These are phyloP conservation scores for Chauna torquata DNA, from an alignment of 2,113 vertebrate genomes.

Conservation along the genomic window DNA sequence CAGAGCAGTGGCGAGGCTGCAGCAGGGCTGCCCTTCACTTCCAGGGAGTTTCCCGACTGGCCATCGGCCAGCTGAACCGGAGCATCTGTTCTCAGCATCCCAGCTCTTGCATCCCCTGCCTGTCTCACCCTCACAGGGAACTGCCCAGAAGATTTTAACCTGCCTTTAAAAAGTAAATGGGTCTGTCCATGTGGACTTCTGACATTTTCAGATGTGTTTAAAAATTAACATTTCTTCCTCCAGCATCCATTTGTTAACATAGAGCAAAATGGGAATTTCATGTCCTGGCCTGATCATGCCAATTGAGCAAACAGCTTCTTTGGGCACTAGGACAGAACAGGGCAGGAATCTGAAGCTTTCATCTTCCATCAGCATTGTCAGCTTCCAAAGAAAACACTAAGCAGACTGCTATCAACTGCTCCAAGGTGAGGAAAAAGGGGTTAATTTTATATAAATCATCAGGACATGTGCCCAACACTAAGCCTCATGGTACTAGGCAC, in stretches of 20 bases:
- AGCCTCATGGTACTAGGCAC: neutral
- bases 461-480: neutral
- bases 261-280: neutral
- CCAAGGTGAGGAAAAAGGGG: neutral
- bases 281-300: neutral
- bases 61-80: neutral
- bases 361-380: neutral
- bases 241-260: neutral
- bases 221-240: neutral
- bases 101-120: neutral
- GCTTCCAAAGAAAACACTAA: neutral
- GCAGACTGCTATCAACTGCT: neutral
- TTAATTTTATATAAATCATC: neutral
- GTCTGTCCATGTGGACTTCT: neutral
- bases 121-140: neutral
- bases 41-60: neutral
- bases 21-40: neutral
- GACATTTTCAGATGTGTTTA: neutral
- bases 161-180: neutral
- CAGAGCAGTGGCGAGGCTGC: neutral
- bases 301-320: neutral
- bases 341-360: neutral
- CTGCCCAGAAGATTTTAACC: neutral
- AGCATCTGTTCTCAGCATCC: neutral
- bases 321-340: fast-evolving